A percentile compares a stretch with the other conserved stretches of the same genome.
phyloP scores from a whole-genome alignment of 2,888 invertebrate species.

The Liposcelis brunnea region DNA sequence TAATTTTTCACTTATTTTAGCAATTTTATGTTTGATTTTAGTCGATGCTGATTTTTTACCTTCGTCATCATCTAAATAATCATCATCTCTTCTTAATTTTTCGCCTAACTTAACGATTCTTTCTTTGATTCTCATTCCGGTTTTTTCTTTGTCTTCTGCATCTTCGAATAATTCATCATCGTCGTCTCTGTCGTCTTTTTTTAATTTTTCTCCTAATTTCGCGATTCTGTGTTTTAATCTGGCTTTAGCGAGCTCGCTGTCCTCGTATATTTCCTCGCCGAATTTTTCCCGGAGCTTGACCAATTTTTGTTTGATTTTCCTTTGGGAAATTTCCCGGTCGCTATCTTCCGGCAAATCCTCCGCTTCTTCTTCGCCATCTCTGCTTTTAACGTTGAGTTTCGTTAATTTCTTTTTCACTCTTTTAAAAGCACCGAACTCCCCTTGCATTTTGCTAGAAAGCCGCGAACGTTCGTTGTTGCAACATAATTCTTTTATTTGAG shows the following conservation, averaged over 20 bases:
- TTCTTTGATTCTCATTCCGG: neutral
- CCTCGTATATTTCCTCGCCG: conserved; percentile 5
- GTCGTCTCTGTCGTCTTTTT: neutral
- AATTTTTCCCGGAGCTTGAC: conserved; percentile 5
- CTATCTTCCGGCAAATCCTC: conserved; percentile 2
- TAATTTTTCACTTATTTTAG: neutral
- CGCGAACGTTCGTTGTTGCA: too few species aligned
- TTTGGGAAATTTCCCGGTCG: neutral
- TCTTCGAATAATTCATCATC: neutral
- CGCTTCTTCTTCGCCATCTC: neutral
- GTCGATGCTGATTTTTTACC: neutral
- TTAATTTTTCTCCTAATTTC: conserved; percentile 2
- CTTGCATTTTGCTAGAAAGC: neutral
- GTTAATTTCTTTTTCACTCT: conserved; percentile 3
- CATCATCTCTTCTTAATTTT: neutral
- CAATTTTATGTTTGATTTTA: neutral
- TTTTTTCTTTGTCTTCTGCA: neutral
- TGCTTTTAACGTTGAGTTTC: neutral
- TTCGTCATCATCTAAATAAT: neutral
- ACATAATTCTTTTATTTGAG: too few species aligned
- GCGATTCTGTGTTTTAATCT: neutral
- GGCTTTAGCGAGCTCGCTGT: conserved; percentile 1
- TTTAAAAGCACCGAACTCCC: conserved; percentile 1
- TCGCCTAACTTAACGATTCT: neutral
- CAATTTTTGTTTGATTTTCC: conserved; percentile 2